Base-by-base conservation (phyloP, 2,888 invertebrate species). In the Lasius fuliginosus region DNA sequence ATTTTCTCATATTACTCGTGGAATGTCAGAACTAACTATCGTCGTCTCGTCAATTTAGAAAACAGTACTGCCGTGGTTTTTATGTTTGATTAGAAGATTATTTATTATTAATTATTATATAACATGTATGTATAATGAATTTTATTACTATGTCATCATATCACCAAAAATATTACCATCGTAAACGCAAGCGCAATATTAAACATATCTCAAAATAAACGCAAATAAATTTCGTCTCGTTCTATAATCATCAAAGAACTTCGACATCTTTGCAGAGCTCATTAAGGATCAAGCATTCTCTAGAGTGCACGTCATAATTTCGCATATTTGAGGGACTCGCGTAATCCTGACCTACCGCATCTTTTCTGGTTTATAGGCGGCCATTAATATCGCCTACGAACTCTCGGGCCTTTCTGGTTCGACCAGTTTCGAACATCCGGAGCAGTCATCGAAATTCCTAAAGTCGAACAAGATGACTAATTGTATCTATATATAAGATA, bases 261-360 rank as follows among this genome's bases (percentile, higher is more conserved):
- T 42, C 2, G 9, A 62, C 9, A 62, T n/a, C 15, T 74, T 30
- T n/a, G 64, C 8, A 9, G n/a, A 64, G 18, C 36, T 64, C 42
- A 15, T 40, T n/a, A 62, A 62, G 3, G 12, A 30, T 60, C 12
- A n/a, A 62, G 30, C 30, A 42, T 40, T 46, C 77, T 58, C 27
- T 42, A 62, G 3, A 82, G 64, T 23, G 53, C 67, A 58, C 30
- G 36, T 75, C 64, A 71, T 82, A 82, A 83, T 88, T 87, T 88
- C 71, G 86, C 77, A 85, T 68, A 83, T 87, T 53, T 81, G 65
- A 79, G 65, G 79, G 88, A 86, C 90, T 86, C 87, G 88, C 84
- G 86, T 87, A 83, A 85, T 87, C 90, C 89, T 91, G 92, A 92
- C 92, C 92, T 92, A 90, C 89, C 90, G 83, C 87, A 90, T 87